phyloP scores from a whole-genome alignment of 2,888 invertebrate species.

The Brachycybe producta region DNA sequence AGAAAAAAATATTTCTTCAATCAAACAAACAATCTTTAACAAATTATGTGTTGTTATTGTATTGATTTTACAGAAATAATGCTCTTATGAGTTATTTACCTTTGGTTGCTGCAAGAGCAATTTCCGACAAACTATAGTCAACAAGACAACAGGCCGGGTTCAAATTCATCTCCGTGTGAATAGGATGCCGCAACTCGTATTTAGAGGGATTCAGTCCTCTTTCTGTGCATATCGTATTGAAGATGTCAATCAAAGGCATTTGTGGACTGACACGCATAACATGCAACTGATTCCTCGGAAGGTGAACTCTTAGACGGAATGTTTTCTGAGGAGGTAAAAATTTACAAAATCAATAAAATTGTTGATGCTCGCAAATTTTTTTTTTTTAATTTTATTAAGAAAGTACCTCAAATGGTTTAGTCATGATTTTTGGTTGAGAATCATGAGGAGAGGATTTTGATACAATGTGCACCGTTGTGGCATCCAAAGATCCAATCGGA shows the following conservation, averaged over 20 bases:
- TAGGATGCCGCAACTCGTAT: conserved; percentile 64
- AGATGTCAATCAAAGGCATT: conserved; percentile 52
- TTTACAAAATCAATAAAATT: conserved; percentile 4
- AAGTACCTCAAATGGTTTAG: conserved; percentile 46
- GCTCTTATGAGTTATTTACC: too few species aligned
- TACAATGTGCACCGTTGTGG: conserved; percentile 39
- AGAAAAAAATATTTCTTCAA: too few species aligned
- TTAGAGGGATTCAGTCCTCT: conserved; percentile 58
- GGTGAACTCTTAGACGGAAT: conserved; percentile 45
- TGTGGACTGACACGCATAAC: conserved; percentile 59
- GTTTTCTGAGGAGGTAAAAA: conserved; percentile 30
- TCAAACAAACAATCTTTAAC: too few species aligned
- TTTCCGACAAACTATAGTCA: conserved; percentile 52
- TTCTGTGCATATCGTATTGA: conserved; percentile 57
- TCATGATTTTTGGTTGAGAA: conserved; percentile 26
- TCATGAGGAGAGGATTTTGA: conserved; percentile 33
- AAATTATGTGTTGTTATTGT: too few species aligned
- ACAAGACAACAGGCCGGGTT: conserved; percentile 45
- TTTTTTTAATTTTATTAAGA: not conserved
- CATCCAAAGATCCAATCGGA: conserved; percentile 48
- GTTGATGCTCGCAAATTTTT: not conserved
- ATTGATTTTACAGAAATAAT: too few species aligned
- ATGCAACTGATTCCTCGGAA: conserved; percentile 65
- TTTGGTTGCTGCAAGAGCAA: conserved; percentile 32
- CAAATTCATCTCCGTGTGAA: conserved; percentile 46